Evolutionary conservation across 1,140 invertebrate species (phyloP).

Genomic region (Lucilia cuprina): DNA sequence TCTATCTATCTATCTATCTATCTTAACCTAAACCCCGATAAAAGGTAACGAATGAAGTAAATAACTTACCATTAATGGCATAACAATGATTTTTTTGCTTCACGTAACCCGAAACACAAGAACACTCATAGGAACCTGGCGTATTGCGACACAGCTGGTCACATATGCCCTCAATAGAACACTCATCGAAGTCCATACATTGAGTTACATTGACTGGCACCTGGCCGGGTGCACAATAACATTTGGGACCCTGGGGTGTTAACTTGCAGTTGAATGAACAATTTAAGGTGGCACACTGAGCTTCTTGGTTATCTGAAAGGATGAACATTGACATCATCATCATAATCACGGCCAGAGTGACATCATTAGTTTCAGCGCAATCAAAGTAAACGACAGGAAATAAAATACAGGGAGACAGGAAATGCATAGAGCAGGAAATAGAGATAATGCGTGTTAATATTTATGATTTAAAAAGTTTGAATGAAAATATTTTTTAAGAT

Average conservation of each 20-base stretch:
- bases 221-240: conserved; percentile 78
- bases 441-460: no score
- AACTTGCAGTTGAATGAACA: conserved; percentile 74
- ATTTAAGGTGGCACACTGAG: conserved; percentile 66
- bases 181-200: conserved; percentile 80
- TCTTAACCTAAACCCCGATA: not conserved
- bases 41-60: not conserved
- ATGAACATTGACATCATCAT: not conserved
- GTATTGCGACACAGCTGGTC: conserved; percentile 81
- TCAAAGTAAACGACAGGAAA: conserved; percentile 16
- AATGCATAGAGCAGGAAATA: no score
- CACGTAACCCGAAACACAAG: conserved; percentile 78
- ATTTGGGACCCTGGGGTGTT: conserved; percentile 72
- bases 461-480: no score
- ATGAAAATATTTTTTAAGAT: no score
- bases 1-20: no score
- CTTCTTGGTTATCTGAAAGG: conserved; percentile 64
- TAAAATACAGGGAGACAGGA: not conserved
- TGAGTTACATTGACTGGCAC: conserved; percentile 69
- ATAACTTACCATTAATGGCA: conserved; percentile 73
- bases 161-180: conserved; percentile 75
- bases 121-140: conserved; percentile 75
- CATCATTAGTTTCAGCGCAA: not conserved
- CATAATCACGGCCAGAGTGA: not conserved
- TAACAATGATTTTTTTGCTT: conserved; percentile 67